These are phyloP conservation scores for Drosophila rellima DNA, from an alignment of 2,888 invertebrate genomes.

Conservation along the genomic window DNA sequence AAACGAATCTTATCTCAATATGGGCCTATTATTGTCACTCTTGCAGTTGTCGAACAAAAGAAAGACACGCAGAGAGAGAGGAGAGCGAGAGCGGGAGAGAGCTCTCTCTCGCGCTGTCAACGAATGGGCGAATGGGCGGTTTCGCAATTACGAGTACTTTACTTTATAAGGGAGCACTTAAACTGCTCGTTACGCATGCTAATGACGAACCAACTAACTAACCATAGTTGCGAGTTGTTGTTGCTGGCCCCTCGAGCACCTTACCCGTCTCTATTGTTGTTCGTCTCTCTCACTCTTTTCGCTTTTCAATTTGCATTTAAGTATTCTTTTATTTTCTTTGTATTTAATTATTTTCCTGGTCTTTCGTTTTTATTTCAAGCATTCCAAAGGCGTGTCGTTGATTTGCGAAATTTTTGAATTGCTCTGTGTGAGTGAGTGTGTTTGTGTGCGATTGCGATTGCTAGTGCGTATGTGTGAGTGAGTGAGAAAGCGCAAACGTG, in stretches of 20 bases:
- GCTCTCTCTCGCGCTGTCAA: background rate
- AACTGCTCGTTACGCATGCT: constrained; percentile 58
- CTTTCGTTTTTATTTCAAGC: constrained; percentile 35
- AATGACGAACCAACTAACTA: constrained; percentile 70
- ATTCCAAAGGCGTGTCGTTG: constrained; percentile 64
- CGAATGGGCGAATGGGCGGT: constrained; percentile 41
- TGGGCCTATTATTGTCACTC: constrained; percentile 24
- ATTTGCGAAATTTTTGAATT: constrained; percentile 47
- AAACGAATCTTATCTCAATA: constrained; percentile 65
- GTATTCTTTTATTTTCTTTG: constrained; percentile 7
- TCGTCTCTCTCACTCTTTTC: constrained; percentile 7
- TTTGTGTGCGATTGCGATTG: constrained; percentile 27
- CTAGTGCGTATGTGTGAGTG: constrained; percentile 21
- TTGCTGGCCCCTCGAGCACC: constrained; percentile 32
- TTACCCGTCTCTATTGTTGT: constrained; percentile 48
- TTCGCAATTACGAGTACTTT: constrained; percentile 41
- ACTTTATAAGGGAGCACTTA: constrained; percentile 25
- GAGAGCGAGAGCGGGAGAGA: background rate
- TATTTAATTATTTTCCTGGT: constrained; percentile 5
- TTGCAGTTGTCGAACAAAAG: constrained; percentile 17
- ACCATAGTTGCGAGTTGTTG: constrained; percentile 42
- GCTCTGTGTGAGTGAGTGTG: constrained; percentile 18
- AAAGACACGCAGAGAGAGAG: constrained; percentile 1
- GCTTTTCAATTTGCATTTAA: constrained; percentile 28
- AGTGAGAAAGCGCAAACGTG: constrained; percentile 79